Evolutionary conservation across 1,140 invertebrate species (phyloP).

Genomic region (Heliconius congener): DNA sequence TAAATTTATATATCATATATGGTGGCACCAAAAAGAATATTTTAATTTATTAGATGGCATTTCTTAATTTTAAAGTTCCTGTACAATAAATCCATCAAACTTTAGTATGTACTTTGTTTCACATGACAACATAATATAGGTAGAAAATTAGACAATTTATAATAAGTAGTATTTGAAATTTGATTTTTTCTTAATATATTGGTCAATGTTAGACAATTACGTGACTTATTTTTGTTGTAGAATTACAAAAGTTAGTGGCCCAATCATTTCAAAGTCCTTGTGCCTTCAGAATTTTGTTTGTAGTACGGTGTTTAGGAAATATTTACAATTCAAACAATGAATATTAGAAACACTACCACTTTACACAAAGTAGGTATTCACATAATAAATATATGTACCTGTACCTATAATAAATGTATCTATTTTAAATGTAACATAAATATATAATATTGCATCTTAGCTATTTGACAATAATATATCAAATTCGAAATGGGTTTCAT

Average conservation of each 20-base stretch:
- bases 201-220: slow-evolving; percentile 33
- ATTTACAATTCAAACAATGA: slow-evolving; percentile 17
- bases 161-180: slow-evolving; percentile 27
- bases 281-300: slow-evolving; percentile 50
- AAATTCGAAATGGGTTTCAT: slow-evolving; percentile 45
- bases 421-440: slow-evolving; percentile 27
- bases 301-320: slow-evolving; percentile 35
- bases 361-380: slow-evolving; percentile 45
- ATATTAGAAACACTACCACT: slow-evolving; percentile 37
- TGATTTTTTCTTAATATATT: slow-evolving; percentile 26
- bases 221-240: slow-evolving; percentile 25
- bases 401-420: slow-evolving; percentile 26
- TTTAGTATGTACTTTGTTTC: slow-evolving; percentile 14
- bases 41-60: slow-evolving; percentile 3
- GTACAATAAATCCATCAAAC: not conserved
- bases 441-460: slow-evolving; percentile 31
- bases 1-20: slow-evolving; percentile 10
- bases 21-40: not conserved
- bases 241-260: slow-evolving; percentile 21
- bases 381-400: slow-evolving; percentile 40
- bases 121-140: slow-evolving; percentile 28
- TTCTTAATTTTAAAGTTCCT: slow-evolving; percentile 4
- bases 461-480: slow-evolving; percentile 52
- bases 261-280: slow-evolving; percentile 49
- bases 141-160: slow-evolving; percentile 36